These are phyloP conservation scores for Limonius californicus DNA, from an alignment of 1,140 invertebrate species.

Conservation along the genomic window DNA sequence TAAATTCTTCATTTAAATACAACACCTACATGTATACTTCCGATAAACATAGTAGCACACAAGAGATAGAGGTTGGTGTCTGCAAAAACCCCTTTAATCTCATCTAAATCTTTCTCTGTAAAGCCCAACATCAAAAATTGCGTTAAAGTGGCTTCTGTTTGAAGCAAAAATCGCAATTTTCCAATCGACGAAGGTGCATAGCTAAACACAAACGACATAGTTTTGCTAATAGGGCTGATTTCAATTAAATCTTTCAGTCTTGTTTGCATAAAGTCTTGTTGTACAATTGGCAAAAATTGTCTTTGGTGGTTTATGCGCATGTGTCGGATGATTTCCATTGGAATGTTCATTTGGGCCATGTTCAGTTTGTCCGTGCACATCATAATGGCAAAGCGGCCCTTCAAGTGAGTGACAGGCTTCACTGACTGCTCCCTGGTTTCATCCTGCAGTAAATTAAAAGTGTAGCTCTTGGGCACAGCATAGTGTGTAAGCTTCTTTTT, in stretches of 20 bases:
- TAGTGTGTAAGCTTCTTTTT: conserved; percentile 41
- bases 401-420: conserved; percentile 42
- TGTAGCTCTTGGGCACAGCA: conserved; percentile 37
- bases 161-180: conserved; percentile 69
- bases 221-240: conserved; percentile 54
- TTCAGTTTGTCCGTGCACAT: conserved; percentile 42
- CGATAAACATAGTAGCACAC: conserved; percentile 87
- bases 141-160: conserved; percentile 75
- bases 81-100: conserved; percentile 93
- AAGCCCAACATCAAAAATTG: conserved; percentile 78
- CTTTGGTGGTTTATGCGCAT: conserved; percentile 58
- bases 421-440: conserved; percentile 24
- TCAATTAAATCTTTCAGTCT: conserved; percentile 69
- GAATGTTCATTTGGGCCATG: conserved; percentile 44
- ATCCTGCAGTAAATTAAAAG: conserved; percentile 44
- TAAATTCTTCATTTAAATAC: too few relatives aligned
- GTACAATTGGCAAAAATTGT: conserved; percentile 78
- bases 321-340: conserved; percentile 57
- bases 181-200: conserved; percentile 66
- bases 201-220: conserved; percentile 57
- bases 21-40: conserved; percentile 87
- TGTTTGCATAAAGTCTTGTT: conserved; percentile 77
- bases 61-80: conserved; percentile 94
- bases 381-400: conserved; percentile 37
- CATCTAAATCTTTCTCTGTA: conserved; percentile 90